phyloP scores from a whole-genome alignment of 1,140 invertebrate genomes.

The Papilio xuthus region DNA sequence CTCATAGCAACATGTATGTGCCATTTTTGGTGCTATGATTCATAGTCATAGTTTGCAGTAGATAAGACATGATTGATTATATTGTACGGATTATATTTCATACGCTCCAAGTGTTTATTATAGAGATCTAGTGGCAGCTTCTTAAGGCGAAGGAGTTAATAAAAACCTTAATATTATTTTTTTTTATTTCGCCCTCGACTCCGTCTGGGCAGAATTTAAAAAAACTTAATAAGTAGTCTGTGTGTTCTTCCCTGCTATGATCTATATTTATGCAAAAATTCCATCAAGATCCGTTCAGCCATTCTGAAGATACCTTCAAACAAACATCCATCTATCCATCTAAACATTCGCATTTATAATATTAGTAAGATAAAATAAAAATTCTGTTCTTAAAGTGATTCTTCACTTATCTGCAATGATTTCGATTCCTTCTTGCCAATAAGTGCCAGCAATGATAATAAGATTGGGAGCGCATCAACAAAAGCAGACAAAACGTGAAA shows the following conservation, averaged over 20 bases:
- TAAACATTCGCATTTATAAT: too few species aligned
- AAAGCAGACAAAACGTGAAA: background rate
- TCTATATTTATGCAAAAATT: too few species aligned
- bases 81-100: background rate
- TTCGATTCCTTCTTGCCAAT: too few species aligned
- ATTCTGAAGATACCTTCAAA: too few species aligned
- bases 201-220: too few species aligned
- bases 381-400: background rate
- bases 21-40: background rate
- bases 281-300: too few species aligned
- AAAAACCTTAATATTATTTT: too few species aligned
- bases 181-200: too few species aligned
- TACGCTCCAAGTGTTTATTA: background rate
- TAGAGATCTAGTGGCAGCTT: background rate
- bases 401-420: background rate
- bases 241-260: too few species aligned
- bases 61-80: constrained; percentile 20
- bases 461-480: background rate
- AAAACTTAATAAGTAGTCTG: too few species aligned
- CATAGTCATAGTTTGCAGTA: background rate
- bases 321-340: too few species aligned
- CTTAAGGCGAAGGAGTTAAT: background rate
- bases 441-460: background rate
- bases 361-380: too few species aligned
- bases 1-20: background rate